Base-by-base conservation (phyloP, 2,797 vertebrate genomes). In the Anguilla pacifica region DNA sequence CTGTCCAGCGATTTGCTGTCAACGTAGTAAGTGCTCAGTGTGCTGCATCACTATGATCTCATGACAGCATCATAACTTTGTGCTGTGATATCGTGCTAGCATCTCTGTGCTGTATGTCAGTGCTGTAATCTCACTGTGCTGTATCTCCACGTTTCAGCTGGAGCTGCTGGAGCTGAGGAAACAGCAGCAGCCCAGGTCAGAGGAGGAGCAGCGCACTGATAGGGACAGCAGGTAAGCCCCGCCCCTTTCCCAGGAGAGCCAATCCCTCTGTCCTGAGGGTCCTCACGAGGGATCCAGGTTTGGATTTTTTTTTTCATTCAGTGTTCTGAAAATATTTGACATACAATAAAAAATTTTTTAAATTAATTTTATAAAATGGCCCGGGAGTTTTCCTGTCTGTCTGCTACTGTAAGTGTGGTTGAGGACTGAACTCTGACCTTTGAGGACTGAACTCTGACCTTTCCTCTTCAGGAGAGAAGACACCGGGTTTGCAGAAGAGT, bases 161-260 rank as follows among this genome's bases (percentile, higher is more conserved):
- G 98, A 98, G 93, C 91, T 98, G 92, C 67, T 97, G 91, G 94
- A 96, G 0, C 91, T 97, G 86, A 95, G 95, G 89, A 95, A 93
- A 10, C 92, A 93, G 90, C 96, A 96, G 91, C 90, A 96, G 0
- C 92, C 94, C 88, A 91, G 90, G 6, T 92, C 94, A 90, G 94
- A 96, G 0, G 92, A 82, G n/a, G 90, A 94, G 88, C 90, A 86
- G 6, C 90, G 25, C 2, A 93, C 92, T 7, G 93, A 95, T 3
- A 94, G 91, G 85, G 95, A 96, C 2, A 96, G 95, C 95, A 96
- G 96, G 96, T 96, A 90, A 88, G 55, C 46, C 51, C 10, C 53
- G 4, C 11, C 22, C 61, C 61, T 19, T n/a, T 6, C 28, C 11
- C 25, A 3, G 15, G 19, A 61, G 86, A 82, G 39, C 53, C n/a